Percentiles rank a stretch among this genome's conserved stretches.
Evolutionary conservation across 2,888 invertebrate species (phyloP).

Genomic region (Lucinisca nassula): DNA sequence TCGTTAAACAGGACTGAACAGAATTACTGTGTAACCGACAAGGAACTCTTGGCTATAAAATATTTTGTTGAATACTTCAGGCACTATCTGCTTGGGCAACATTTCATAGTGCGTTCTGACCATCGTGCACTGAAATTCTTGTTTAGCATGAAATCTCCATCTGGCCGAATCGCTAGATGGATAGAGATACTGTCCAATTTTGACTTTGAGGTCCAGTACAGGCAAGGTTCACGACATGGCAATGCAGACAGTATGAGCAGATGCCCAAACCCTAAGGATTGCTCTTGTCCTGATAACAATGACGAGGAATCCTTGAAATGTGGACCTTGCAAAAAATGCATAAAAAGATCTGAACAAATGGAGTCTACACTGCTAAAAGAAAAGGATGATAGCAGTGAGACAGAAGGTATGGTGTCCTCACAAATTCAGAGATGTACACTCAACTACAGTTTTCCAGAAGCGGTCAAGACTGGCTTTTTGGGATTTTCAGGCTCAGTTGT

Average conservation of each 20-base stretch:
- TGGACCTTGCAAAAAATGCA: not conserved
- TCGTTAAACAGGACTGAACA: slow-evolving; percentile 18
- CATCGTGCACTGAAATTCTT: slow-evolving; percentile 14
- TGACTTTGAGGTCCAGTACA: slow-evolving; percentile 17
- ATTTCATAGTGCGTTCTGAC: slow-evolving; percentile 27
- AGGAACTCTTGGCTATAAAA: slow-evolving; percentile 18
- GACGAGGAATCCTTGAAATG: slow-evolving; percentile 23
- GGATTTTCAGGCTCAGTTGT: not conserved
- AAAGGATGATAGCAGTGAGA: not conserved
- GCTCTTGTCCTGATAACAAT: slow-evolving; percentile 35
- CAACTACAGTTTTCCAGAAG: not conserved
- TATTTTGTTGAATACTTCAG: slow-evolving; percentile 35
- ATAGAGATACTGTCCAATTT: slow-evolving; percentile 26
- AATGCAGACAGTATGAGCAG: slow-evolving; percentile 30
- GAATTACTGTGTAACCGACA: slow-evolving; percentile 31
- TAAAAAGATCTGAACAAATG: too few relatives aligned
- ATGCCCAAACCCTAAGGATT: slow-evolving; percentile 28
- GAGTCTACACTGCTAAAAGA: too few relatives aligned
- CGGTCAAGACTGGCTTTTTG: not conserved
- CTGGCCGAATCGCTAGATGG: slow-evolving; percentile 31
- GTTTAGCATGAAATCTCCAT: slow-evolving; percentile 15
- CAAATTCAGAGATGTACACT: not conserved
- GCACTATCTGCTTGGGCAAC: slow-evolving; percentile 1
- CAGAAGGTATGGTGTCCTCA: not conserved
- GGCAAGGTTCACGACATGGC: slow-evolving; percentile 12